Evolutionary conservation across 2,113 vertebrate species (phyloP).

Genomic region (Polypterus bichir): DNA sequence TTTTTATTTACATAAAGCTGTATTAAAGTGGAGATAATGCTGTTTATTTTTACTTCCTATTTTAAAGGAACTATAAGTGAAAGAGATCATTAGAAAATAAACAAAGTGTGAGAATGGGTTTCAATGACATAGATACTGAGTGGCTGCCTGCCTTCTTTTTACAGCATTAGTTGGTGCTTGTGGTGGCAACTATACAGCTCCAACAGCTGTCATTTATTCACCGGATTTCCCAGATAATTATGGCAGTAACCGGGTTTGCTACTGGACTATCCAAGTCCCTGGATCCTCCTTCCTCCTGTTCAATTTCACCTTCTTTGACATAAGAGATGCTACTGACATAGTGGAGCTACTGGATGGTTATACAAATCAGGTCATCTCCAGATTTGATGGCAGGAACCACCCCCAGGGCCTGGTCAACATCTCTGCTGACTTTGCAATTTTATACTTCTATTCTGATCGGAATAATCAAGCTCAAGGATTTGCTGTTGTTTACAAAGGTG

Average conservation of each 20-base stretch:
- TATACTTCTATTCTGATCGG: conserved; percentile 92
- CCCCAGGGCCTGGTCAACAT: conserved; percentile 70
- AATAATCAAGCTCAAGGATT: conserved; percentile 88
- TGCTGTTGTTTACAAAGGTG: conserved; percentile 78
- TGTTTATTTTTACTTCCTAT: too few relatives aligned
- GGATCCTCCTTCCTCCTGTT: conserved; percentile 71
- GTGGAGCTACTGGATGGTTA: conserved; percentile 85
- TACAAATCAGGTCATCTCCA: conserved; percentile 70
- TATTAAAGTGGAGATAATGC: too few relatives aligned
- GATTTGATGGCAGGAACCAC: conserved; percentile 72
- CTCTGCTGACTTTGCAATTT: conserved; percentile 76
- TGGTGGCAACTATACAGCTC: conserved; percentile 77
- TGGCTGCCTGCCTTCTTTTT: conserved; percentile 10
- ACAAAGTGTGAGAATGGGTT: too few relatives aligned
- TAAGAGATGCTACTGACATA: conserved; percentile 86
- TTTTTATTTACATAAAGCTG: too few relatives aligned
- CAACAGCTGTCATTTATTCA: conserved; percentile 78
- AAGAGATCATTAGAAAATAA: too few relatives aligned
- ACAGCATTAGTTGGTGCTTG: conserved; percentile 80
- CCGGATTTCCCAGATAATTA: conserved; percentile 89
- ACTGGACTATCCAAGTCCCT: conserved; percentile 82
- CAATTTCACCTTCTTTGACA: conserved; percentile 85
- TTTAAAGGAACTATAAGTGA: too few relatives aligned
- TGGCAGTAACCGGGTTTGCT: conserved; percentile 67
- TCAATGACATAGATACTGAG: too few relatives aligned